Conservation (phyloP, 2,888 invertebrate species). For the Cantharis lateralis region DNA sequence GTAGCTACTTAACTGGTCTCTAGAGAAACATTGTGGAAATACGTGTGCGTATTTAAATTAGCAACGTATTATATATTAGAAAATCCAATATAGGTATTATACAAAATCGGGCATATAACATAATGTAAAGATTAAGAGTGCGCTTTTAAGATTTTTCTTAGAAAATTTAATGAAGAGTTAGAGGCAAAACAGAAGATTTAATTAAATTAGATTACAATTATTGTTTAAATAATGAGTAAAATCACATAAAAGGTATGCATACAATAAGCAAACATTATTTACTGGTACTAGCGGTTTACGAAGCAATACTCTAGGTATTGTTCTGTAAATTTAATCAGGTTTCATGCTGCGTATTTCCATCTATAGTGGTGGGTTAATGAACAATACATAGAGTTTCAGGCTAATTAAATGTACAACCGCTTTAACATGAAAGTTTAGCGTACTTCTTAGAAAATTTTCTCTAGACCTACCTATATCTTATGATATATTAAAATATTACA, state of each 20-base stretch:
- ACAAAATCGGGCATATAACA: not conserved
- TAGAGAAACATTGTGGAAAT: not conserved
- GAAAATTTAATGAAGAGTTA: not conserved
- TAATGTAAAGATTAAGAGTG: not conserved
- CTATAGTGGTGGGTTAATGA: slow-evolving; percentile 26
- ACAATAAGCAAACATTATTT: not conserved
- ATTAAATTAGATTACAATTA: not conserved
- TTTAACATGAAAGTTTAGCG: slow-evolving; percentile 5
- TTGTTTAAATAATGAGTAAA: not conserved
- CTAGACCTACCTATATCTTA: not conserved
- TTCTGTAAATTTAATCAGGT: slow-evolving; percentile 27
- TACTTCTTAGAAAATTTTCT: slow-evolving; percentile 6
- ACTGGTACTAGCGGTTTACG: not conserved
- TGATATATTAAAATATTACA: not conserved
- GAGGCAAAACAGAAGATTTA: not conserved
- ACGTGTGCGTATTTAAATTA: not conserved
- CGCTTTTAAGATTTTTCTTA: not conserved
- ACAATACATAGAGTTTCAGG: slow-evolving; percentile 22
- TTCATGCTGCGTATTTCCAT: slow-evolving; percentile 26
- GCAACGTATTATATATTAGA: not conserved
- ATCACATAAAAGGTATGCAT: not conserved
- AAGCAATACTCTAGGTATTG: slow-evolving; percentile 13
- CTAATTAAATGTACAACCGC: slow-evolving; percentile 26
- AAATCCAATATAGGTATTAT: not conserved
- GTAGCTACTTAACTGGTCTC: not conserved